phyloP scores from a whole-genome alignment of 2,797 vertebrate species.

The Microcaecilia unicolor region DNA sequence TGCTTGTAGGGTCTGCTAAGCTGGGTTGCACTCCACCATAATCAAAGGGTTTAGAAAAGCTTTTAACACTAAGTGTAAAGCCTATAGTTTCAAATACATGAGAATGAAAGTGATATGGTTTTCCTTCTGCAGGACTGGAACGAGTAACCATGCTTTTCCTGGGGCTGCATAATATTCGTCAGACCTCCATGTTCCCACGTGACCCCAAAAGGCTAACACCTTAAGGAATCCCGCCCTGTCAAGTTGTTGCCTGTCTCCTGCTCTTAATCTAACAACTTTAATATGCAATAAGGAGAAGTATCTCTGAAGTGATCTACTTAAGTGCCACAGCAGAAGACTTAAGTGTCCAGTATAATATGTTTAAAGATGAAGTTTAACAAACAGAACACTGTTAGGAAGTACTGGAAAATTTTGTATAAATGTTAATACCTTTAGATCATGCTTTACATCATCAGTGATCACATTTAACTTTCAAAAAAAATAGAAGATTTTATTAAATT shows the following conservation, averaged over 20 bases:
- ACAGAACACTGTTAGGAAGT: slow-evolving; percentile 23
- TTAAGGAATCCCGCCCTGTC: slow-evolving; percentile 32
- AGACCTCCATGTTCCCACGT: slow-evolving; percentile 97
- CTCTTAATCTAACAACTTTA: slow-evolving; percentile 14
- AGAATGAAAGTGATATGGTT: no score
- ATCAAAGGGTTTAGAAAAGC: no score
- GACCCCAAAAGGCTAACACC: slow-evolving; percentile 95
- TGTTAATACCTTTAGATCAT: slow-evolving; percentile 22
- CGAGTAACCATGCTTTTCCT: slow-evolving; percentile 96
- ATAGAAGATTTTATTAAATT: slow-evolving; percentile 12
- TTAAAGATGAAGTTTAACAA: slow-evolving; percentile 35
- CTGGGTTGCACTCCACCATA: no score
- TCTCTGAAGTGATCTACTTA: slow-evolving; percentile 24
- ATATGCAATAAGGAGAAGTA: slow-evolving; percentile 31
- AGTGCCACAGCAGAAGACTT: slow-evolving; percentile 43
- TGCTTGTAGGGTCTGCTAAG: no score
- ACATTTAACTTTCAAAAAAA: slow-evolving; percentile 24
- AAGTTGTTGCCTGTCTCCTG: slow-evolving; percentile 21
- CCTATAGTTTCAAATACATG: neutral
- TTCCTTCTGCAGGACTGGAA: slow-evolving; percentile 72
- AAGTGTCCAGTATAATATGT: slow-evolving; percentile 24
- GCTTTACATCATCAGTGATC: slow-evolving; percentile 18
- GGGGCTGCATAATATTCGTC: slow-evolving; percentile 89
- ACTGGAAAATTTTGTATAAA: slow-evolving; percentile 33
- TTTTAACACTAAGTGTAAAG: no score